A percentile compares a stretch with the other conserved stretches of the same genome.
Conservation (phyloP, 2,888 invertebrate species). For the Ophion ventricosus region DNA sequence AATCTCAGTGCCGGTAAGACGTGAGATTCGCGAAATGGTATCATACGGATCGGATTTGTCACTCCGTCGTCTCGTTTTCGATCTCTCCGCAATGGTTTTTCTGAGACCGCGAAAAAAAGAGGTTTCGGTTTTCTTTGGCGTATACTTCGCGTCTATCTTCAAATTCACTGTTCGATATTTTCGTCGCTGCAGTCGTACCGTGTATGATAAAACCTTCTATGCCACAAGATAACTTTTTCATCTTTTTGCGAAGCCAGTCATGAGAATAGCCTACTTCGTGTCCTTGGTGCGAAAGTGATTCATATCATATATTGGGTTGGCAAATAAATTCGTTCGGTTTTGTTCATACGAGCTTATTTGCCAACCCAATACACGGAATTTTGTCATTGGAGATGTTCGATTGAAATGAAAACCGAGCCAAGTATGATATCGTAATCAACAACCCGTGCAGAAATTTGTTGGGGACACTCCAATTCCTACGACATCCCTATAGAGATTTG, state of each 20-base stretch:
- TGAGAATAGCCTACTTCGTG: constrained; percentile 13
- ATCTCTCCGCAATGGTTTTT: constrained; percentile 36
- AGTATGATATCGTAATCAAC: too few species aligned
- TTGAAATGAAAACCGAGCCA: too few species aligned
- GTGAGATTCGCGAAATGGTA: constrained; percentile 45
- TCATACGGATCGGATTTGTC: constrained; percentile 44
- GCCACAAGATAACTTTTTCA: constrained; percentile 24
- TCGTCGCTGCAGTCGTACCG: neutral
- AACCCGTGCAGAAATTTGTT: too few species aligned
- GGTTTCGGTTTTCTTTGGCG: constrained; percentile 30
- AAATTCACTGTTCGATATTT: constrained; percentile 30
- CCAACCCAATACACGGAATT: neutral
- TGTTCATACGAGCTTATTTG: too few species aligned
- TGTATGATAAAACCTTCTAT: constrained; percentile 29
- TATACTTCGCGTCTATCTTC: constrained; percentile 1
- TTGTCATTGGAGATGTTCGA: neutral
- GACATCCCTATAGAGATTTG: too few species aligned
- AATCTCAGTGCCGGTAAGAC: constrained; percentile 37
- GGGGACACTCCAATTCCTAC: too few species aligned
- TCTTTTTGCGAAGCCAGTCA: constrained; percentile 19
- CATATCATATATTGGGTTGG: neutral
- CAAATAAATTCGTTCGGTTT: too few species aligned
- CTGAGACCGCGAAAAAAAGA: constrained; percentile 39
- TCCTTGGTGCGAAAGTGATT: constrained; percentile 6
- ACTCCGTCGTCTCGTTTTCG: constrained; percentile 44